These are phyloP conservation scores for Ornithorhynchus anatinus DNA, from an alignment of 2,113 vertebrate genomes.

Conservation along the genomic window DNA sequence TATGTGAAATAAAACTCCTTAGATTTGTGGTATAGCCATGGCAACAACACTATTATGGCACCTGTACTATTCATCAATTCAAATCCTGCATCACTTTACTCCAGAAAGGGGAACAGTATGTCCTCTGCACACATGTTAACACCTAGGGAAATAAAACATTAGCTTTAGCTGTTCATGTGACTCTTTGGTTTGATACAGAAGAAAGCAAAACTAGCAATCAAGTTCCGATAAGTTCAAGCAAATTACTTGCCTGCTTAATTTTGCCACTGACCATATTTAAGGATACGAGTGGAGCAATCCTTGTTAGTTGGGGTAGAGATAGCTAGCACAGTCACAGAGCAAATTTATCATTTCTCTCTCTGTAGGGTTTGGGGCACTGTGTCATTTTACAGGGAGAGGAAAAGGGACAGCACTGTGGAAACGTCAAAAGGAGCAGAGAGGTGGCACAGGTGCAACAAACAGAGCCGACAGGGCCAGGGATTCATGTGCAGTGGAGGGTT, in stretches of 20 bases:
- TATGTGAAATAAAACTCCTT: conserved; percentile 58
- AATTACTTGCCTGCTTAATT: neutral
- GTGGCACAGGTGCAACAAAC: no score
- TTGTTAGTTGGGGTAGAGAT: neutral
- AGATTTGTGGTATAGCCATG: conserved; percentile 62
- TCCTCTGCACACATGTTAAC: conserved; percentile 22
- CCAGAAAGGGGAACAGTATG: conserved; percentile 28
- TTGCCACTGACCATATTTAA: neutral
- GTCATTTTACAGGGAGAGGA: conserved; percentile 5
- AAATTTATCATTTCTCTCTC: conserved; percentile 6
- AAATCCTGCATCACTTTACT: conserved; percentile 37
- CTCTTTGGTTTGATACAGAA: neutral
- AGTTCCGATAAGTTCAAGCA: neutral
- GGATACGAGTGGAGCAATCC: neutral
- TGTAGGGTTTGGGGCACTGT: conserved; percentile 21
- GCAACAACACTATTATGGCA: conserved; percentile 48
- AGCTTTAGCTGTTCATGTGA: conserved; percentile 6
- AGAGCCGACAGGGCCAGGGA: no score
- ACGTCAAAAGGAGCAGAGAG: no score
- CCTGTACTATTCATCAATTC: conserved; percentile 22
- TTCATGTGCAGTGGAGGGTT: no score
- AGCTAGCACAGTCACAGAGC: conserved; percentile 13
- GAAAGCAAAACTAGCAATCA: conserved; percentile 27
- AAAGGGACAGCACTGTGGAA: no score
- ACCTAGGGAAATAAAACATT: conserved; percentile 31